These are phyloP conservation scores for Rhyacichthys aspro DNA, from an alignment of 2,797 vertebrate species.

Conservation along the genomic window DNA sequence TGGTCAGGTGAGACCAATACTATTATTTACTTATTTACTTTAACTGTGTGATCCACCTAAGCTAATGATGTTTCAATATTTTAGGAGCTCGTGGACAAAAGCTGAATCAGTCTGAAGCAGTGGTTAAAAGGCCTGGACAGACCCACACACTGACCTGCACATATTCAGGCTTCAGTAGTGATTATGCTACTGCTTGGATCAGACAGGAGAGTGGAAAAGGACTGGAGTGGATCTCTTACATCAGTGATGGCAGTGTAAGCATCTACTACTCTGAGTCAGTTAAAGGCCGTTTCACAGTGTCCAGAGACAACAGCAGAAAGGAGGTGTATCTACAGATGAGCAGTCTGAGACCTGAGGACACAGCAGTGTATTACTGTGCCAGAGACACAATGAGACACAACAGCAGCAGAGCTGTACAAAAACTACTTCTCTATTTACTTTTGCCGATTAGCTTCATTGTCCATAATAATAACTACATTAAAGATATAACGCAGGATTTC, in stretches of 20 bases:
- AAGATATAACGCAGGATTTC: too few species aligned
- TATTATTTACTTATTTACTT: too few species aligned
- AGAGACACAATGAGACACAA: slow-evolving; percentile 27
- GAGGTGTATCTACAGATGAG: slow-evolving; percentile 55
- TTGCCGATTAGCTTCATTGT: too few species aligned
- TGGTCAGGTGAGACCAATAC: too few species aligned
- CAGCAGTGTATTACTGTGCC: slow-evolving; percentile 58
- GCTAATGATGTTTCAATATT: too few species aligned
- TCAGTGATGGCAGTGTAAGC: slow-evolving; percentile 5
- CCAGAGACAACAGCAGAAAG: slow-evolving; percentile 46
- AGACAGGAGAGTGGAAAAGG: slow-evolving; percentile 34
- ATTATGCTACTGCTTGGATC: not conserved
- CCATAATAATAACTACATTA: too few species aligned
- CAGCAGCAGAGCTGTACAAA: not conserved
- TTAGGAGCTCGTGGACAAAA: too few species aligned
- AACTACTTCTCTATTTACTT: not conserved
- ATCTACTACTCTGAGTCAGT: slow-evolving; percentile 27
- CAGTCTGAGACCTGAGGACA: slow-evolving; percentile 39
- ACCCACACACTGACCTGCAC: slow-evolving; percentile 25
- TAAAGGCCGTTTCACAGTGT: slow-evolving; percentile 45
- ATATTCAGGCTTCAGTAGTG: not conserved
- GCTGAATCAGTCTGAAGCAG: too few species aligned
- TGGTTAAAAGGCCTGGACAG: not conserved
- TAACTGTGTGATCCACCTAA: too few species aligned
- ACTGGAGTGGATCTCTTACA: too few species aligned